Evolutionary conservation across 2,888 invertebrate genomes (phyloP), one percentile per base, ranked within the genome.

Genomic region (Resseliella maxima): DNA sequence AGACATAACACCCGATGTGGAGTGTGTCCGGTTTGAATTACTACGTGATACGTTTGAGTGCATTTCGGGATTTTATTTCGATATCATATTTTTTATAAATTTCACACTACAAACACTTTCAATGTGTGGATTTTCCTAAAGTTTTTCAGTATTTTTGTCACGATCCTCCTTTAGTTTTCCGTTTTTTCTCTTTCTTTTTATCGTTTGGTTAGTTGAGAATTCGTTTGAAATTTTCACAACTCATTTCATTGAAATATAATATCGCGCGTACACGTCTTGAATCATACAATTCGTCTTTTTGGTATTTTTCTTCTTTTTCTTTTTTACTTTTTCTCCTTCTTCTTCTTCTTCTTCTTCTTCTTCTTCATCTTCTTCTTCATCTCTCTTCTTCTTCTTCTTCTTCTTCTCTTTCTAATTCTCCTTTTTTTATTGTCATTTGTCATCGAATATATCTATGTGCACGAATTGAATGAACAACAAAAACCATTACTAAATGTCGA

Each of bases 1-100:
- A n/a, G n/a, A n/a, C n/a, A n/a, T n/a, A n/a, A 41, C 12, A 41
- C 6, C 12, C 5, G 12, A 12, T 50, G 50, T 18, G 18, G 21
- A 31, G 72, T 31, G 72, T 72, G 72, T 72, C 72, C 72, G 72
- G 27, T 72, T 72, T 3, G 72, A 72, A 72, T 72, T 72, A 31
- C 72, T 72, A 31, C 31, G 72, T 72, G 72, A 5, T 72, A 31
- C 35, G 72, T 27, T 72, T 18, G 72, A 72, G 31, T 72, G 72
- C 31, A 72, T 72, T 72, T 31, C 72, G 18, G 35, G 72, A 72
- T 72, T 72, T 31, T 2, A 15, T 72, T 72, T 72, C 31, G 31
- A 59, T 5, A 8, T 27, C 18, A 35, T 5, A 15, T 27, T 6
- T 27, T 72, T 72, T 72, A 72, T 72, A 15, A 10, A 12, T n/a